Base-by-base conservation (phyloP, 1,140 invertebrate genomes). In the Lordiphosa clarofinis region DNA sequence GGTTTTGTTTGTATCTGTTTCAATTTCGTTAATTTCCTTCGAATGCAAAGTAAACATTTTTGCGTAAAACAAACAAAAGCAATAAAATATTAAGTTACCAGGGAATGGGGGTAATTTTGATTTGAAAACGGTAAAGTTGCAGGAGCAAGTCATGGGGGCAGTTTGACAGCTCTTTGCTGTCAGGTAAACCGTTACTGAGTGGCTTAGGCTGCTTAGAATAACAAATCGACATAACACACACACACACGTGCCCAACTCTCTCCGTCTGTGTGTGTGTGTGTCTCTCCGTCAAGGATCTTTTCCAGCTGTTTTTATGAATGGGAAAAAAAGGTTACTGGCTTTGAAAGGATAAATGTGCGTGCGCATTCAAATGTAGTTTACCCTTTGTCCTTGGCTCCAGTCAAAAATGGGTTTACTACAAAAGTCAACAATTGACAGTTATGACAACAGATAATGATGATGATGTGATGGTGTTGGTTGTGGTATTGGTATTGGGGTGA, bases 381-480 rank as follows among this genome's bases (percentile, higher is more conserved):
- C 56, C 19, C 47, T 58, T 57, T 52, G 39, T 33, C 38, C 52
- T 52, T 61, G 63, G 47, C 21, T 49, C 40, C 46, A 53, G 56
- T 60, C 56, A 53, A 66, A 61, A 47, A 65, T 44, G 57, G 69
- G 70, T 71, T 72, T 72, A 63, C 73, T 62, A 62, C 37, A 70
- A 73, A 31, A 82, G 76, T 84, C 76, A 84, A 82, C 78, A 78
- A 82, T 84, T 78, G 76, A 82, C 76, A 82, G 78, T 82, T 82
- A 84, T 84, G 73, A 66, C 76, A 84, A 73, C 78, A 82, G 76
- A 84, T 82, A 82, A 82, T 52, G 42, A 64, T 68, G 72, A 71
- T 81, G 52, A 56, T 37, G 39, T 64, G 55, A 46, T 62, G 57
- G 50, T 65, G 59, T 59, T 52, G 38, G 21, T 67, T 54, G 35